Evolutionary conservation across 2,113 vertebrate genomes (phyloP).

Genomic region (Bubo bubo): DNA sequence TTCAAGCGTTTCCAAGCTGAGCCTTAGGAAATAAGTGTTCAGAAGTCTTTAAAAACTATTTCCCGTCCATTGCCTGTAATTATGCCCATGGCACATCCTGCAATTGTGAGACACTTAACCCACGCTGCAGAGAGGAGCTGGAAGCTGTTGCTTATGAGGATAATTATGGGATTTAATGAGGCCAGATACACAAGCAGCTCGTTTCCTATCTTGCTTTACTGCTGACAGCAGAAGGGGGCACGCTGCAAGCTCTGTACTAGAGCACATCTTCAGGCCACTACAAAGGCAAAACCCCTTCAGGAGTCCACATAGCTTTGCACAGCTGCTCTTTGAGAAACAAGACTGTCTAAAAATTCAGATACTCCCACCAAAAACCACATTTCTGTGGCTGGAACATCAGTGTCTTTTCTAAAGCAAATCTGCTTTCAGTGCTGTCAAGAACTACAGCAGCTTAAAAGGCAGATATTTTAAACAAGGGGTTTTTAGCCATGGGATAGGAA

Average conservation of each 20-base stretch:
- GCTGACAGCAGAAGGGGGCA: neutral
- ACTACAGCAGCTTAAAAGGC: neutral
- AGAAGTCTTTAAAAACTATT: neutral
- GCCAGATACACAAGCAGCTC: accelerated
- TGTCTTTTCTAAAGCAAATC: neutral
- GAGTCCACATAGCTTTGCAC: accelerated
- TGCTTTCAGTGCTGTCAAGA: neutral
- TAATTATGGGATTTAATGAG: neutral
- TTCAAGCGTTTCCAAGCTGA: neutral
- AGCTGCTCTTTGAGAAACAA: neutral
- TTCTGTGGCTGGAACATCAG: neutral
- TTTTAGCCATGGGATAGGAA: neutral
- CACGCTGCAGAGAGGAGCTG: neutral
- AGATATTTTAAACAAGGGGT: neutral
- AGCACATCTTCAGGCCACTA: neutral
- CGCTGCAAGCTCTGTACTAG: neutral
- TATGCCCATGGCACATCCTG: neutral
- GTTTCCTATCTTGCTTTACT: accelerated
- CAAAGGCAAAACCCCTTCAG: neutral
- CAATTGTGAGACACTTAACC: neutral
- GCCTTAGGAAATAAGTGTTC: neutral
- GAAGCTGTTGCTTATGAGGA: neutral
- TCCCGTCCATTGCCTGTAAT: neutral
- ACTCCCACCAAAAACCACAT: accelerated
- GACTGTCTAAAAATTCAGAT: neutral